phyloP scores from a whole-genome alignment of 2,888 invertebrate genomes.

The Ariolimax columbianus region DNA sequence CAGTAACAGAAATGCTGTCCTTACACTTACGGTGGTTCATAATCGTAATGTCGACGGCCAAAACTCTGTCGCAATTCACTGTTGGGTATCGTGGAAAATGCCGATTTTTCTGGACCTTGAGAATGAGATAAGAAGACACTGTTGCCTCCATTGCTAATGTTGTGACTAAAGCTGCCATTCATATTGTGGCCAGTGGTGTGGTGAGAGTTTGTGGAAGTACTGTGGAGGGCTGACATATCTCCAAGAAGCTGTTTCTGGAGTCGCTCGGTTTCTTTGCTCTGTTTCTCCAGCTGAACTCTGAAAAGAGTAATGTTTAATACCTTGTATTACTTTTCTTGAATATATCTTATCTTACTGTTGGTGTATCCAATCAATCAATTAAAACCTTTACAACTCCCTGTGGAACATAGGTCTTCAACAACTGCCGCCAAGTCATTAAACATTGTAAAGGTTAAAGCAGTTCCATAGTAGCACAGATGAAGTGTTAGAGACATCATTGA shows the following conservation, averaged over 20 bases:
- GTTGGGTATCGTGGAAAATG: conserved; percentile 70
- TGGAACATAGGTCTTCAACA: no score
- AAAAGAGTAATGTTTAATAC: conserved; percentile 4
- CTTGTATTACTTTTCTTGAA: background rate
- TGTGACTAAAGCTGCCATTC: conserved; percentile 20
- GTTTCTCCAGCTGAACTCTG: conserved; percentile 70
- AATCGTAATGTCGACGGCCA: conserved; percentile 61
- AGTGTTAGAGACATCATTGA: no score
- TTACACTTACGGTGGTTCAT: conserved; percentile 67
- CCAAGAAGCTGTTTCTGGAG: conserved; percentile 64
- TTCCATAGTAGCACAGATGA: no score
- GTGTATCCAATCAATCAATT: background rate
- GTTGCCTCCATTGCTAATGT: conserved; percentile 10
- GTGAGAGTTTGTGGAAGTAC: background rate
- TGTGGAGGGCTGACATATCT: conserved; percentile 50
- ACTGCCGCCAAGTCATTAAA: no score
- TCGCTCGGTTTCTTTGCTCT: conserved; percentile 69
- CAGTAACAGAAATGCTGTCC: background rate
- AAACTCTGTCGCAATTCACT: conserved; percentile 58
- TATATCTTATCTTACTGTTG: background rate
- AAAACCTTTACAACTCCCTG: no score
- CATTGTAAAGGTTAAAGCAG: no score
- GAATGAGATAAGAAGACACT: background rate
- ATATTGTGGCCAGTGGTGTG: conserved; percentile 8
- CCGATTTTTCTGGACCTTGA: conserved; percentile 64